Percentiles rank a stretch among this genome's conserved stretches.
phyloP scores from a whole-genome alignment of 2,888 invertebrate genomes.

The Anoplius nigerrimus region DNA sequence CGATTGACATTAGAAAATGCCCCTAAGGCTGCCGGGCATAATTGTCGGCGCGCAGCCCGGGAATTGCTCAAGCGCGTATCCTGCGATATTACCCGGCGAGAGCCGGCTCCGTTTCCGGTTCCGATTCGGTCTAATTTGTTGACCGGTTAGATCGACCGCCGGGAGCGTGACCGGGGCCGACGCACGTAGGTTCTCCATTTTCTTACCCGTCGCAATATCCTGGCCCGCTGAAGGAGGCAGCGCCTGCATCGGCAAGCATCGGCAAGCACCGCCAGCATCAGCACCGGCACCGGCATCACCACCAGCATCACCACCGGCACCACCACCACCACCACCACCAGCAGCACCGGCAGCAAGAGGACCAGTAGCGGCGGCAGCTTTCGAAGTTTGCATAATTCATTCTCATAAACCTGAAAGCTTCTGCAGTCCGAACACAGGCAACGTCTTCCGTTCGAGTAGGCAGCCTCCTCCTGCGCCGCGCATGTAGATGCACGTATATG shows the following conservation, averaged over 20 bases:
- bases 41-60: too few species aligned
- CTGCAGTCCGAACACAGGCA: constrained; percentile 33
- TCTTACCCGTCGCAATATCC: constrained; percentile 5
- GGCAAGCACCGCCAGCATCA: constrained; percentile 26
- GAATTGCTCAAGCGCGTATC: too few species aligned
- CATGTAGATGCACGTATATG: constrained; percentile 14
- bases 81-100: too few species aligned
- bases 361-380: constrained; percentile 20
- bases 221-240: not conserved
- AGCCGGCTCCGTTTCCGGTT: too few species aligned
- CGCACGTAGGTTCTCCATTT: constrained; percentile 3
- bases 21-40: too few species aligned
- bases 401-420: constrained; percentile 43
- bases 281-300: constrained; percentile 19
- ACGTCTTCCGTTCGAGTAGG: constrained; percentile 30
- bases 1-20: too few species aligned
- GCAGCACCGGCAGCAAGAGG: constrained; percentile 27
- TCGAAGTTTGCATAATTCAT: constrained; percentile 45
- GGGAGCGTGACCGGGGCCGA: not conserved
- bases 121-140: too few species aligned
- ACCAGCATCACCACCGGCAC: too few species aligned
- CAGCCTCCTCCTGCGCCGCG: constrained; percentile 18
- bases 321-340: not conserved
- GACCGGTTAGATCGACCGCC: too few species aligned
- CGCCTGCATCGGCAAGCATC: too few species aligned